A percentile compares a stretch with the other conserved stretches of the same genome.
phyloP scores from a whole-genome alignment of 2,113 vertebrate species.

The Ploceus nigricollis region DNA sequence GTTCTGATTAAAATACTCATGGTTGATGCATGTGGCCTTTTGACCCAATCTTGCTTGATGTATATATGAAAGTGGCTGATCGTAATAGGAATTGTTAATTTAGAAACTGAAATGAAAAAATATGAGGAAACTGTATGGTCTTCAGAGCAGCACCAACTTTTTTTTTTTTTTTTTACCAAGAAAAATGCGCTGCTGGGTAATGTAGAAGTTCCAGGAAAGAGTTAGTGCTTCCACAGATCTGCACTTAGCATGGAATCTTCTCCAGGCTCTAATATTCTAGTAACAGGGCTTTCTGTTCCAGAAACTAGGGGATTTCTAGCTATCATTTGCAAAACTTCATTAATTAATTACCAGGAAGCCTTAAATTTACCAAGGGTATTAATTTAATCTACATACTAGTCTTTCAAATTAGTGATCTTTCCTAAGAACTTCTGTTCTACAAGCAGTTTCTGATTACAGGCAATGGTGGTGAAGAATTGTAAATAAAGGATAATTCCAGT shows the following conservation, averaged over 20 bases:
- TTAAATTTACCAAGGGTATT: neutral
- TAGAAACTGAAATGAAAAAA: neutral
- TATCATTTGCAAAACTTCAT: neutral
- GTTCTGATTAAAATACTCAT: neutral
- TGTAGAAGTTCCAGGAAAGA: neutral
- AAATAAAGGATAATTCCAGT: neutral
- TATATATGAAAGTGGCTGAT: neutral
- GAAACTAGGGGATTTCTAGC: neutral
- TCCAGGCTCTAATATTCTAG: fast-evolving
- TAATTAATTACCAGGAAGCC: neutral
- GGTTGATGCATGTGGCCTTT: neutral
- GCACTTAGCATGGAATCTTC: neutral
- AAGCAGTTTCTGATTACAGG: neutral
- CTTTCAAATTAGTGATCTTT: neutral
- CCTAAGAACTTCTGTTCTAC: neutral
- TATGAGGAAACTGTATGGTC: neutral
- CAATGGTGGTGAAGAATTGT: neutral
- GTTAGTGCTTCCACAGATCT: neutral
- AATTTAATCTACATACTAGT: neutral
- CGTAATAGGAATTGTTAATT: neutral
- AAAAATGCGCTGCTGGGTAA: neutral
- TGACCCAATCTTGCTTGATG: neutral
- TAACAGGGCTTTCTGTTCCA: neutral
- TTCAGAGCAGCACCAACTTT: neutral
- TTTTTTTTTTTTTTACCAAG: neutral